Evolutionary conservation across 1,140 invertebrate genomes (phyloP).

Genomic region (Lordiphosa collinella): DNA sequence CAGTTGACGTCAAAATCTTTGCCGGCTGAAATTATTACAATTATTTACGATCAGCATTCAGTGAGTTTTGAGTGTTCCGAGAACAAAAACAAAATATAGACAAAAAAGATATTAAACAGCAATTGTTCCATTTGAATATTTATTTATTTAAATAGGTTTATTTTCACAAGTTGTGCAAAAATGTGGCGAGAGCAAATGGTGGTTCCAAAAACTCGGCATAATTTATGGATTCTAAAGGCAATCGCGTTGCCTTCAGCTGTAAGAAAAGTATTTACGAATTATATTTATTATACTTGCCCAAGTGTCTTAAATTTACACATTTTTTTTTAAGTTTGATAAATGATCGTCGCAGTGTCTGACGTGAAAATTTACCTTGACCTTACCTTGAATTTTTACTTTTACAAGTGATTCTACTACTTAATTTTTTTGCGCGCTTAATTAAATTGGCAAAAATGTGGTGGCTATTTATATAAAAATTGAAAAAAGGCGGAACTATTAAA

Average conservation of each 20-base stretch:
- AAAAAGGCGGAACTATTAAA: slow-evolving; percentile 69
- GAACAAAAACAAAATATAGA: slow-evolving; percentile 19
- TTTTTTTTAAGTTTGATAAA: slow-evolving; percentile 39
- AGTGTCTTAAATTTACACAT: slow-evolving; percentile 11
- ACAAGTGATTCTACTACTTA: slow-evolving; percentile 39
- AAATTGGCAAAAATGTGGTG: slow-evolving; percentile 17
- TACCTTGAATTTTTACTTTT: slow-evolving; percentile 59
- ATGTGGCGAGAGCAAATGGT: slow-evolving; percentile 8
- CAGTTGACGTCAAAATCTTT: slow-evolving; percentile 24
- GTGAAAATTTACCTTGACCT: slow-evolving; percentile 62
- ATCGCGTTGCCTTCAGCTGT: slow-evolving; percentile 16
- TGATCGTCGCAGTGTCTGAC: slow-evolving; percentile 33
- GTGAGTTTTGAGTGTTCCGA: slow-evolving; percentile 14
- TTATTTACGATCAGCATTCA: slow-evolving; percentile 40
- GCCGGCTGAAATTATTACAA: slow-evolving; percentile 53
- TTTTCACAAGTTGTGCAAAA: slow-evolving; percentile 14
- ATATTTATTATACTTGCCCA: slow-evolving; percentile 33
- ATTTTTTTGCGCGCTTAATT: slow-evolving; percentile 50
- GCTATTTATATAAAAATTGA: slow-evolving; percentile 52
- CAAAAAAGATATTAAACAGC: slow-evolving; percentile 56
- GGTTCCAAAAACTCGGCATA: slow-evolving; percentile 27
- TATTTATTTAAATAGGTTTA: slow-evolving; percentile 30
- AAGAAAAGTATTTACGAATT: slow-evolving; percentile 21
- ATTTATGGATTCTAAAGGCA: slow-evolving; percentile 15
- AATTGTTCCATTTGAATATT: slow-evolving; percentile 29